These are phyloP conservation scores for Dendrocincla tyrannina DNA, from an alignment of 2,797 vertebrate species.

Conservation along the genomic window DNA sequence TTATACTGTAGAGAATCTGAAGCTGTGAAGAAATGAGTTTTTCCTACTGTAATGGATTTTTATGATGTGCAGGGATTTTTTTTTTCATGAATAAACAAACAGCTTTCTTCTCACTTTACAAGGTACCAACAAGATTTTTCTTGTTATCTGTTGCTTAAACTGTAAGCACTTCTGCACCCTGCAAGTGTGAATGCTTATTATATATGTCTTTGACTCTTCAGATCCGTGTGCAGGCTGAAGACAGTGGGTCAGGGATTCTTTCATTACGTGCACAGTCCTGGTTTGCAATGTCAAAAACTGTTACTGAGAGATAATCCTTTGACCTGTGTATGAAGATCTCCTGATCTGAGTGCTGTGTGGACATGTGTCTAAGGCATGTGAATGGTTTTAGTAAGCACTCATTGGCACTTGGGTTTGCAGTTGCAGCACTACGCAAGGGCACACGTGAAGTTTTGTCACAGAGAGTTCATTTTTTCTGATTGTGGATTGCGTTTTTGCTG, in stretches of 20 bases:
- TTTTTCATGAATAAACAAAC: not conserved
- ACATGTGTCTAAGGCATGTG: accelerated
- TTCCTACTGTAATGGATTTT: not conserved
- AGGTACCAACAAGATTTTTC: not conserved
- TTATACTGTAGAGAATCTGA: not conserved
- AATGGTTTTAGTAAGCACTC: not conserved
- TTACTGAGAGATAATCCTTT: not conserved
- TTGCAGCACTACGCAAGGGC: not conserved
- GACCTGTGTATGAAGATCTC: not conserved
- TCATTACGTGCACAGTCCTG: not conserved
- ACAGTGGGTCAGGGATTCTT: not conserved
- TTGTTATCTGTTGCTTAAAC: not conserved
- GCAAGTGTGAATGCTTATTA: not conserved
- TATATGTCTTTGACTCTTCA: not conserved
- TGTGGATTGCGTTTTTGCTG: not conserved
- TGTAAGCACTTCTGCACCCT: not conserved
- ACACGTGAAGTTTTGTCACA: accelerated
- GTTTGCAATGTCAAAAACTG: not conserved
- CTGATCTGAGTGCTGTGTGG: not conserved
- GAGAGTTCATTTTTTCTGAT: not conserved
- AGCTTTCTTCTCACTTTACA: not conserved
- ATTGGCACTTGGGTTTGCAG: not conserved
- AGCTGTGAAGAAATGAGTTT: not conserved
- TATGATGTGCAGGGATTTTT: not conserved
- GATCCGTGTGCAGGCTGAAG: not conserved